Evolutionary conservation across 2,888 invertebrate genomes (phyloP), one percentile per base, ranked within the genome.

Genomic region (Conus canariensis): DNA sequence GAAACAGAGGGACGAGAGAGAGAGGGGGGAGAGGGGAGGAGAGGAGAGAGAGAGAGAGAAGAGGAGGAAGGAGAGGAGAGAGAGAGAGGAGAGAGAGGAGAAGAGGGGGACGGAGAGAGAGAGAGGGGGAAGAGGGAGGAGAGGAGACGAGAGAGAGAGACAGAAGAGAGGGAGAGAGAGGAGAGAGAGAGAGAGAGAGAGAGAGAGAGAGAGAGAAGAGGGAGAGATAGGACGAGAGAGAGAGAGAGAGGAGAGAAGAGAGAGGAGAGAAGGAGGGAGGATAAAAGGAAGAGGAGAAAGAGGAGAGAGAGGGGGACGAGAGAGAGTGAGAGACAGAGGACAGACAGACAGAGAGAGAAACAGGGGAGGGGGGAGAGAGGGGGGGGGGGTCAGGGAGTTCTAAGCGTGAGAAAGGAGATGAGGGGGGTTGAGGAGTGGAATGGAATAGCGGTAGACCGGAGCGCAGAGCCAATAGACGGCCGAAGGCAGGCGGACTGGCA

Each of bases 141-240:
- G 70, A 70, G 6, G 19, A 70, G 19, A 70, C 7, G 5, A 25
- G 30, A 58, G 58, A 12, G 85, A 19, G 59, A n/a, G 60, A 59
- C 8, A 14, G 19, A n/a, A 14, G 14, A 64, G n/a, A 22, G 64
- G 19, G 8, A 25, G 60, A 86, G 19, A 2, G 5, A 3, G 19
- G 70, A n/a, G 70, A 22, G 70, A 70, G 82, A 82, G 82, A 82
- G 82, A 82, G 82, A 82, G 82, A 82, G 82, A 82, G 82, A 30
- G 82, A 82, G 25, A 30, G 82, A 30, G 19, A 30, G 14, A 19
- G 19, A 30, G 82, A 45, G 56, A 82, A 2, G 30, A 9, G 19
- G 70, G 7, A 19, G 22, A 7, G 70, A 7, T 1, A 7, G 22
- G 0, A 3, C 0, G 70, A 22, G 70, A 22, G 70, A 8, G 70